Evolutionary conservation across 2,888 invertebrate genomes (phyloP), one percentile per base, ranked within the genome.

Genomic region (Corythucha ciliata): DNA sequence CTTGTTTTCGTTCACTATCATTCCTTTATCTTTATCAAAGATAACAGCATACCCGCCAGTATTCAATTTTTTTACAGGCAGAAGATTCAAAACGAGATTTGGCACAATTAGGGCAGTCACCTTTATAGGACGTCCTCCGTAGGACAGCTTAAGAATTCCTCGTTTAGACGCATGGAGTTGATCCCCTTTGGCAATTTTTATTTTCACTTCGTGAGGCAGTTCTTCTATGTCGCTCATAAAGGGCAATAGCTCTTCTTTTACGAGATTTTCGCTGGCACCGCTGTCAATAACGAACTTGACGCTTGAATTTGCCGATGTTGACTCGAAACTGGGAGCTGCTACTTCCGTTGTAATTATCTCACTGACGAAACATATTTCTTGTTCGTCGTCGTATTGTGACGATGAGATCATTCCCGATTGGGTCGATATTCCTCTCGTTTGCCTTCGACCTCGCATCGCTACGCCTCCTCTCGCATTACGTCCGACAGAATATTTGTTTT

Each of bases 121-220:
- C 12, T 42, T 18, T 7, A 42, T 42, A n/a, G n/a, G n/a, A n/a
- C n/a, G n/a, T n/a, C n/a, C n/a, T n/a, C n/a, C n/a, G n/a, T n/a
- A n/a, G n/a, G n/a, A n/a, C n/a, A n/a, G n/a, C n/a, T n/a, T n/a
- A 4, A 42, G 14, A 10, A 21, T 25, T 8, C 42, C 42, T 12
- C 12, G 12, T n/a, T 42, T 42, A 4, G 4, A 14, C 4, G 42
- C 42, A n/a, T 7, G 12, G 14, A 42, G 12, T 5, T 25, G n/a
- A n/a, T 42, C 6, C 12, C 42, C 42, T 26, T 42, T 42, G 4
- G 42, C 42, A 7, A 24, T 25, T 12, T n/a, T 12, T 5, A 42
- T 42, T 4, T 12, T 21, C n/a, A 24, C 8, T 22, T 4, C 25
- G n/a, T 26, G 22, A 24, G 24, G 26, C 12, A 42, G 25, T 10